Conservation (phyloP, 2,113 vertebrate species). For the Triplophysa tibetana region DNA sequence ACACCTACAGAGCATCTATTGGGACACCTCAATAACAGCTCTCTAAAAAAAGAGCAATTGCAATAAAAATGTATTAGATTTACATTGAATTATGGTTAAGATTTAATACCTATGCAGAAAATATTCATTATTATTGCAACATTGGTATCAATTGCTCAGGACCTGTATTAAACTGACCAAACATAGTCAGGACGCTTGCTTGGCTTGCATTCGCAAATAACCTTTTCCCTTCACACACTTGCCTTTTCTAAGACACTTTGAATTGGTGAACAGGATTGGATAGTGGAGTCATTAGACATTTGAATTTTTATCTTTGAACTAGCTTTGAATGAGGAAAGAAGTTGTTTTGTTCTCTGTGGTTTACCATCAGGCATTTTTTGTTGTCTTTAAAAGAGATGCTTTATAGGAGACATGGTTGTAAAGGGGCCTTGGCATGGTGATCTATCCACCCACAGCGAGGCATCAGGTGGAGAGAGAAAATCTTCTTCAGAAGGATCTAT, state of each 20-base stretch:
- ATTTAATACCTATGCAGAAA: not conserved
- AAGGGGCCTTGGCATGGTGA: slow-evolving; percentile 5
- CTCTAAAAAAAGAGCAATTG: too few relatives aligned
- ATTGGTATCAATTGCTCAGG: not conserved
- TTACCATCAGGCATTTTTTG: slow-evolving; percentile 1
- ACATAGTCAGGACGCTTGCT: too few relatives aligned
- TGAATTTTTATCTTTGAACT: too few relatives aligned
- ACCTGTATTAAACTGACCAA: not conserved
- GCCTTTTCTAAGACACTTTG: too few relatives aligned
- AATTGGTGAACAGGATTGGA: too few relatives aligned
- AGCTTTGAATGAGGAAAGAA: too few relatives aligned
- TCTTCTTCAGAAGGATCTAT: slow-evolving; percentile 31
- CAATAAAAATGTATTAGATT: not conserved
- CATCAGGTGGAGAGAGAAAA: slow-evolving; percentile 30
- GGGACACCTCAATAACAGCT: too few relatives aligned
- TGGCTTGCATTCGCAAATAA: too few relatives aligned
- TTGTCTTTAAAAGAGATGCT: not conserved
- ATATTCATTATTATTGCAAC: too few relatives aligned
- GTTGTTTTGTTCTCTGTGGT: slow-evolving; percentile 12
- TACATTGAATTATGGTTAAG: not conserved
- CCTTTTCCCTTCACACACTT: too few relatives aligned
- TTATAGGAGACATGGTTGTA: not conserved
- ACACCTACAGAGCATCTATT: too few relatives aligned
- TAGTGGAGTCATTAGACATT: too few relatives aligned
- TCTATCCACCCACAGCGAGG: slow-evolving; percentile 40